Conservation (phyloP, 2,113 vertebrate species). For the Halcyon malimbica region DNA sequence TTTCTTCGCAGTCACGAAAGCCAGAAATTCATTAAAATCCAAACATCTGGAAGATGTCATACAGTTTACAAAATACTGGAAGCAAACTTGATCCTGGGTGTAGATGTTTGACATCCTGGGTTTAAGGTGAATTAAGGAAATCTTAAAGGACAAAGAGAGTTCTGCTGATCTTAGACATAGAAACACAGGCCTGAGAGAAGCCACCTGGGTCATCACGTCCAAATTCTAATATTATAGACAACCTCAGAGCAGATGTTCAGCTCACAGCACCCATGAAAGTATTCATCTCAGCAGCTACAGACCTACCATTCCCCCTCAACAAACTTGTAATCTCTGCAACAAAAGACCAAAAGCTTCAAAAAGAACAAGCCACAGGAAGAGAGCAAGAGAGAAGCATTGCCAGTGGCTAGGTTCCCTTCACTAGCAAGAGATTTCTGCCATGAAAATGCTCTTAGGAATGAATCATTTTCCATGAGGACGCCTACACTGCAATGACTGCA, state of each 20-base stretch:
- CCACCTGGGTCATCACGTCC: neutral
- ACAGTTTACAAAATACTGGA: neutral
- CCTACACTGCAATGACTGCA: neutral
- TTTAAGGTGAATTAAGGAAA: conserved; percentile 1
- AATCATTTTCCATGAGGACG: neutral
- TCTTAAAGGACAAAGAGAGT: neutral
- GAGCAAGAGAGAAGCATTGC: neutral
- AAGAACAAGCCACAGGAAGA: neutral
- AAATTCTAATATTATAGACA: neutral
- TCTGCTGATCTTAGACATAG: neutral
- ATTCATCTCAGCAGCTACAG: neutral
- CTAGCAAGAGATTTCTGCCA: neutral
- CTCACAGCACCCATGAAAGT: neutral
- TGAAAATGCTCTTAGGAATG: neutral
- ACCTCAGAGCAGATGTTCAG: neutral
- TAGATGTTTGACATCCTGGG: neutral
- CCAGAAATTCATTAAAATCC: neutral
- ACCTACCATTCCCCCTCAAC: neutral
- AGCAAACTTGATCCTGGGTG: neutral
- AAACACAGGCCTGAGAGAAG: neutral
- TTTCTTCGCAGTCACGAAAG: conserved; percentile 8
- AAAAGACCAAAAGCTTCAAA: neutral
- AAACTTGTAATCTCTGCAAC: neutral
- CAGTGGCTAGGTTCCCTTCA: neutral
- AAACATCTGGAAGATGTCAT: neutral